A percentile compares a stretch with the other conserved stretches of the same genome.
Conservation (phyloP, 2,888 invertebrate genomes). For the Caenorhabditis parvicauda region DNA sequence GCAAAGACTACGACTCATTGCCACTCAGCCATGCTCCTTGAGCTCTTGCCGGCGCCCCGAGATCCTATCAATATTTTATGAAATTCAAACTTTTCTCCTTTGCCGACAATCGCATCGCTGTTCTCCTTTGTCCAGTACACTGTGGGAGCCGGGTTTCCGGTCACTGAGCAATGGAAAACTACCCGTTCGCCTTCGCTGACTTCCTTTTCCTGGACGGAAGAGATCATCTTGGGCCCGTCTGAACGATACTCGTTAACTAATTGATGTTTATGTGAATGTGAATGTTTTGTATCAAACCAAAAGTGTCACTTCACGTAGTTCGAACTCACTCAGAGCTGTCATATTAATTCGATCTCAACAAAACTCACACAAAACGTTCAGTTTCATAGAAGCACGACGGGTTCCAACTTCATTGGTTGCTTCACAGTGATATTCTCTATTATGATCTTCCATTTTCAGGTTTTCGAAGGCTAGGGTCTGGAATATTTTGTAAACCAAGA, state of each 20-base stretch:
- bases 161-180: slow-evolving; percentile 51
- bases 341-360: too few relatives aligned
- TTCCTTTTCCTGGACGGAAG: slow-evolving; percentile 49
- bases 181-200: slow-evolving; percentile 51
- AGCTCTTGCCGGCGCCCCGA: not conserved
- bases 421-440: slow-evolving; percentile 42
- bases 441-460: slow-evolving; percentile 55
- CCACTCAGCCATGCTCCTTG: too few relatives aligned
- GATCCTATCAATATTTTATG: not conserved
- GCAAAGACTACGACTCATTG: too few relatives aligned
- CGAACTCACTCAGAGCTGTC: too few relatives aligned
- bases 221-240: slow-evolving; percentile 52
- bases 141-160: slow-evolving; percentile 51
- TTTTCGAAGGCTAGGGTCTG: slow-evolving; percentile 51
- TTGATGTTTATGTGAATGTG: too few relatives aligned
- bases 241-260: too few relatives aligned
- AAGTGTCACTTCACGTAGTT: too few relatives aligned
- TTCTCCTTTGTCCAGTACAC: slow-evolving; percentile 52
- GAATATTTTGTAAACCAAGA: slow-evolving; percentile 7
- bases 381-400: slow-evolving; percentile 34
- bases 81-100: slow-evolving; percentile 43
- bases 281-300: too few relatives aligned
- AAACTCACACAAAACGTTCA: slow-evolving; percentile 52
- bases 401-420: slow-evolving; percentile 52
- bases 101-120: slow-evolving; percentile 38